Base-by-base conservation (phyloP, 2,113 vertebrate genomes). In the Myocastor coypus region DNA sequence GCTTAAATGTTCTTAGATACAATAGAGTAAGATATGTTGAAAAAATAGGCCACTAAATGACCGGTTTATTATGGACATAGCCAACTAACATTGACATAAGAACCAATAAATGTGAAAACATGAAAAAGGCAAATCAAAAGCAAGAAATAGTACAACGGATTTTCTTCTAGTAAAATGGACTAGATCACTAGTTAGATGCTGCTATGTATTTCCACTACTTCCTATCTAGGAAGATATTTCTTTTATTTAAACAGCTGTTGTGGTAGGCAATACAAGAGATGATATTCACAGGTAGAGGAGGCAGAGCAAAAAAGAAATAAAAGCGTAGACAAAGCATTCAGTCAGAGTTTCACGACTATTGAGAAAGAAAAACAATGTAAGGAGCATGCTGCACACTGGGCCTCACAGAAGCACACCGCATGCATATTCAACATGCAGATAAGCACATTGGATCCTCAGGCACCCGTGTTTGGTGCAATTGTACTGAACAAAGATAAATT, bases 401-500 rank as follows among this genome's bases (percentile, higher is more conserved):
- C 46, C 52, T 89, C 78, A 80, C 87, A 75, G 71, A 93, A 95
- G 37, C 32, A 57, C 46, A 82, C 10, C 63, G 59, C 57, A 96
- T 91, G 32, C 66, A 95, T 94, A 95, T 87, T 97, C 85, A 95
- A 83, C 89, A 81, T 86, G 97, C 61, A 91, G 83, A 94, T 96
- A 97, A 97, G 12, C 32, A 69, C 96, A 57, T 78, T 96, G 69
- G 91, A 63, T 94, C 93, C 80, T 89, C 13, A 80, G 94, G 87
- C 91, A 94, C 68, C 85, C 71, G 77, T 94, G 63, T 37, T 96
- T 96, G 68, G 14, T 89, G 80, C 75, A 93, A 22, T 0, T 95
- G 66, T 59, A 69, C 0, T 84, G 96, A 97, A 50, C 57, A 84
- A 59, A 71, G 32, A 84, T 66, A 89, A 84, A 95, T 71, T 83